A percentile compares a stretch with the other conserved stretches of the same genome.
phyloP scores from a whole-genome alignment of 2,113 vertebrate genomes.

The Cathartes aura region DNA sequence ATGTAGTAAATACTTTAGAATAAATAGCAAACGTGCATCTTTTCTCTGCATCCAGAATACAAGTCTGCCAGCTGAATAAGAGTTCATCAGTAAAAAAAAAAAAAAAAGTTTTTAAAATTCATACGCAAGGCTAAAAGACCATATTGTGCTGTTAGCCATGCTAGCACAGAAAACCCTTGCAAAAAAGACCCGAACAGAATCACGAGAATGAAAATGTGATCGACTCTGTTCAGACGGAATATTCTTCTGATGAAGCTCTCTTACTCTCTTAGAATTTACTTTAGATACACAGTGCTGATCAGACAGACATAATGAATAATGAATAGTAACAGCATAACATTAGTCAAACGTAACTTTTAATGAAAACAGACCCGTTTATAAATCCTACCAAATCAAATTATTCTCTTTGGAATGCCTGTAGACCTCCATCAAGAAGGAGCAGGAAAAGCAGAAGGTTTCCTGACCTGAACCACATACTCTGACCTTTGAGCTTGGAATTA shows the following conservation, averaged over 20 bases:
- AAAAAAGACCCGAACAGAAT: background rate
- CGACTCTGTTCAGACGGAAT: background rate
- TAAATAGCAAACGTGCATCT: background rate
- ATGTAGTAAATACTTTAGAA: background rate
- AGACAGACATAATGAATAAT: background rate
- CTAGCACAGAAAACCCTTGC: background rate
- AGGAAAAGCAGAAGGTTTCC: constrained; percentile 19
- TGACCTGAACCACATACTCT: constrained; percentile 31
- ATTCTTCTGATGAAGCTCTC: background rate
- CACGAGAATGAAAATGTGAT: background rate
- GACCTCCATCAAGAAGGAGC: background rate
- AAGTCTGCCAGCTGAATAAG: background rate
- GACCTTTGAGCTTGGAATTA: constrained; percentile 28
- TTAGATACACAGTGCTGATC: background rate
- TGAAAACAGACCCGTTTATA: background rate
- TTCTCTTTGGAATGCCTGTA: constrained; percentile 7
- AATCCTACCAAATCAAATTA: background rate
- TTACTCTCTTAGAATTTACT: background rate
- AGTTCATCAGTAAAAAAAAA: too few relatives aligned
- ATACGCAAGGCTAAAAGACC: background rate
- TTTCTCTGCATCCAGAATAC: background rate
- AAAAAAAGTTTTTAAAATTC: background rate
- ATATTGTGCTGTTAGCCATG: background rate
- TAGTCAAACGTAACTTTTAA: background rate
- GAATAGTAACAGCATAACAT: background rate